Percentiles rank a stretch among this genome's conserved stretches.
Conservation (phyloP, 2,113 vertebrate genomes). For the Notiomystis cincta region DNA sequence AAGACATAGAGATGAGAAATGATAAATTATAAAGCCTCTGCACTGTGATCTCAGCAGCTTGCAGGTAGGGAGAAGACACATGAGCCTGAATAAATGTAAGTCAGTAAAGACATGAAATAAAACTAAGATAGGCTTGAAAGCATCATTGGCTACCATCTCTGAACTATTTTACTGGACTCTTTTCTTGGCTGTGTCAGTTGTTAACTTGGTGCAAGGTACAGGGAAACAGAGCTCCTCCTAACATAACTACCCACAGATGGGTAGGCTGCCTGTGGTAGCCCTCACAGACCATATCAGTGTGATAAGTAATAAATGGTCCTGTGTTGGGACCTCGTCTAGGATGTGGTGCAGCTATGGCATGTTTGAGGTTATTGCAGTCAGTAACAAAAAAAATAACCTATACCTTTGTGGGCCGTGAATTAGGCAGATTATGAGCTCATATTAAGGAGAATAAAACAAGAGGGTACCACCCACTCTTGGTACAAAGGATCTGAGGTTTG, state of each 20-base stretch:
- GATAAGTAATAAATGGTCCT: background rate
- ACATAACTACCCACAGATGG: background rate
- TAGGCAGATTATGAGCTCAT: background rate
- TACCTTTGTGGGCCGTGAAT: background rate
- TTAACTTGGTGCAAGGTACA: background rate
- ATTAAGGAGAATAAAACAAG: background rate
- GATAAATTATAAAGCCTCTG: background rate
- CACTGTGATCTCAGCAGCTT: conserved; percentile 1
- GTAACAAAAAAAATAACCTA: background rate
- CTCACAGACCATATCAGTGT: background rate
- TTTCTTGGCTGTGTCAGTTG: background rate
- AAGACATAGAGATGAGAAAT: background rate
- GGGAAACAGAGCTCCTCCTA: background rate
- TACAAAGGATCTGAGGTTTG: background rate
- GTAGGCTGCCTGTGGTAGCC: background rate
- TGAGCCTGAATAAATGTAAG: background rate
- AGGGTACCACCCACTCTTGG: background rate
- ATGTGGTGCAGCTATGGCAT: background rate
- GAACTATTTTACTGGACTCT: background rate
- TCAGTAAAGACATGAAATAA: background rate
- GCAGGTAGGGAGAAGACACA: background rate
- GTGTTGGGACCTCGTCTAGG: background rate
- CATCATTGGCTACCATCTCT: background rate
- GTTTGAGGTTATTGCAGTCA: background rate
- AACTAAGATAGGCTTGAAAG: background rate